These are phyloP conservation scores for Malachius bipustulatus DNA, from an alignment of 2,888 invertebrate species.

Conservation along the genomic window DNA sequence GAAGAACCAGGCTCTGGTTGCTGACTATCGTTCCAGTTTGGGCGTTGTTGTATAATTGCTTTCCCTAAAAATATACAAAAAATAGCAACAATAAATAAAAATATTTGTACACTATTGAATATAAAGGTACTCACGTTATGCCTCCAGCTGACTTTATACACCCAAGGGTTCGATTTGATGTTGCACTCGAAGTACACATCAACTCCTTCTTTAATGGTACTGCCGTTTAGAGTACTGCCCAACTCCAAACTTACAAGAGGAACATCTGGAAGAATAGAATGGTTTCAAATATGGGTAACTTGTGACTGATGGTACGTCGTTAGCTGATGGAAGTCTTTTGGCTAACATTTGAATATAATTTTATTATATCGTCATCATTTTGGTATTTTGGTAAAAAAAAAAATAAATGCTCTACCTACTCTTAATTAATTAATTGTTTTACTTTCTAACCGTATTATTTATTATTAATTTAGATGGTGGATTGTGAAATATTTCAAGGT, in stretches of 20 bases:
- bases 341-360: too few species aligned
- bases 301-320: background rate
- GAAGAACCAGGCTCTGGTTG: slow-evolving; percentile 82
- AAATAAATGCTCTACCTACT: too few species aligned
- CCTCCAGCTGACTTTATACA: slow-evolving; percentile 64
- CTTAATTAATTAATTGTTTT: too few species aligned
- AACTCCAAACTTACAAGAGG: slow-evolving; percentile 73
- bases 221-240: slow-evolving; percentile 69
- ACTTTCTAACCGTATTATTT: too few species aligned
- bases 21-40: slow-evolving; percentile 73
- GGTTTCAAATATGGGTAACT: background rate
- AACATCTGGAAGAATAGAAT: slow-evolving; percentile 51
- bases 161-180: slow-evolving; percentile 79
- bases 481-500: too few species aligned
- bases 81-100: too few species aligned
- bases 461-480: too few species aligned
- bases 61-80: slow-evolving; percentile 45
- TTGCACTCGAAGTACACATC: slow-evolving; percentile 88
- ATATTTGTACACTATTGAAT: too few species aligned
- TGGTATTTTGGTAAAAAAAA: too few species aligned
- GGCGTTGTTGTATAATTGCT: slow-evolving; percentile 66
- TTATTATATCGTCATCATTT: too few species aligned
- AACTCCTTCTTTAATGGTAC: slow-evolving; percentile 72
- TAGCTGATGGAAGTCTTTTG: too few species aligned
- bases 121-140: slow-evolving; percentile 51